Base-by-base conservation (phyloP, 2,113 vertebrate genomes). In the Eudyptes chrysolophus region DNA sequence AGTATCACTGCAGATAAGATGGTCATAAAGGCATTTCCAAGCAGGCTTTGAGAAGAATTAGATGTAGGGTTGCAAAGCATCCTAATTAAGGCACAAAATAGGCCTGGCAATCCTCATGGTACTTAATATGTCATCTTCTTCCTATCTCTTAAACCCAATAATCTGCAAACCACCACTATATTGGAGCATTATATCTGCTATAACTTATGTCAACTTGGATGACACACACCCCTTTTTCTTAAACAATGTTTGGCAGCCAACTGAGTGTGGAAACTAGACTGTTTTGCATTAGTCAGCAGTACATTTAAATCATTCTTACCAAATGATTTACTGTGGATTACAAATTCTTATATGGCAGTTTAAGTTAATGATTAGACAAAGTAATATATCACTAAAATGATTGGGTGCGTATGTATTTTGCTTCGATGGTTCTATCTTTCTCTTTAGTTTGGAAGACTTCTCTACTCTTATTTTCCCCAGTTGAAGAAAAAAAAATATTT, bases 201-300 rank as follows among this genome's bases (percentile, higher is more conserved):
- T 97, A 98, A 98, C 90, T 98, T 98, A 98, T 98, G 96, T 98
- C 97, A 98, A 52, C 70, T 97, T 97, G 95, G 94, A 98, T 97
- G 95, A 96, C 90, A 83, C 30, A 5, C 60, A n/a, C 83, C 58
- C 32, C n/a, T 52, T 87, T 88, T 90, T 74, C 86, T 96, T 81
- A 66, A 84, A 95, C 95, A 98, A 96, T 71, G 80, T 97, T 98
- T 98, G 97, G 98, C 97, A 97, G 93, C 75, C 78, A 95, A 94
- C 76, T 44, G 54, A 96, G 89, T 96, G 91, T 96, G 95, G 97
- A 98, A 98, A 98, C 84, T 81, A 90, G 95, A 84, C 97, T 98
- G 98, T 98, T 98, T 98, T 94, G 86, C 93, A 97, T 98, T 98
- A 98, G 97, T 97, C 97, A 97, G 92, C 97, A 96, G 90, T 89